Conservation (phyloP, 2,888 invertebrate species). For the Rhingia rostrata region DNA sequence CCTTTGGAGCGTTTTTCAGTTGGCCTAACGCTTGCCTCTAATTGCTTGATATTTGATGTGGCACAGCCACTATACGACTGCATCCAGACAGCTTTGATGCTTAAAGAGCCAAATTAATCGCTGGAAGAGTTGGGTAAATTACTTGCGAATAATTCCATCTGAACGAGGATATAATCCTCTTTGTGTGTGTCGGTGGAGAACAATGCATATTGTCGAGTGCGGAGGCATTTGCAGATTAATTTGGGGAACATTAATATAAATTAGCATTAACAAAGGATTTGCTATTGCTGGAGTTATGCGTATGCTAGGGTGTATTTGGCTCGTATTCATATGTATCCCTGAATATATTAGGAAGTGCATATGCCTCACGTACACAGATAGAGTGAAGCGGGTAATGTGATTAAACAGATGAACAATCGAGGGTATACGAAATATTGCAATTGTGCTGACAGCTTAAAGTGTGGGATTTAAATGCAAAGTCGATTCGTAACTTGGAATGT, state of each 20-base stretch:
- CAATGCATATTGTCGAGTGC: slow-evolving; percentile 28
- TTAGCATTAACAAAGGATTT: slow-evolving; percentile 50
- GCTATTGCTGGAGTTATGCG: not conserved
- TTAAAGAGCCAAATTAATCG: slow-evolving; percentile 61
- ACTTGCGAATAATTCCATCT: slow-evolving; percentile 58
- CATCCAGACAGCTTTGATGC: slow-evolving; percentile 1
- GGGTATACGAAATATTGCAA: too few species aligned
- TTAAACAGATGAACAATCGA: too few species aligned
- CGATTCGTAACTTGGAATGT: too few species aligned
- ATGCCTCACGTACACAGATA: too few species aligned
- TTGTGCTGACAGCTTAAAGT: too few species aligned
- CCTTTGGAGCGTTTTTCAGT: slow-evolving; percentile 29
- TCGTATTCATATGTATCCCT: not conserved
- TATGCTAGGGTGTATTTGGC: not conserved
- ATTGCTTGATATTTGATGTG: slow-evolving; percentile 62
- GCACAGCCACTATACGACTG: slow-evolving; percentile 4
- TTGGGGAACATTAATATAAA: slow-evolving; percentile 60
- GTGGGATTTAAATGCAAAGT: too few species aligned
- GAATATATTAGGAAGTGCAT: too few species aligned
- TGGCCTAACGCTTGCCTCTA: slow-evolving; percentile 34
- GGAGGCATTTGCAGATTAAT: slow-evolving; percentile 47
- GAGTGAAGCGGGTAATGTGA: too few species aligned
- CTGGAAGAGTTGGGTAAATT: slow-evolving; percentile 57
- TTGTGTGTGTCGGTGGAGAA: slow-evolving; percentile 27
- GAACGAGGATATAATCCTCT: slow-evolving; percentile 51